Evolutionary conservation across 2,113 vertebrate species (phyloP).

Genomic region (Gymnogyps californianus): DNA sequence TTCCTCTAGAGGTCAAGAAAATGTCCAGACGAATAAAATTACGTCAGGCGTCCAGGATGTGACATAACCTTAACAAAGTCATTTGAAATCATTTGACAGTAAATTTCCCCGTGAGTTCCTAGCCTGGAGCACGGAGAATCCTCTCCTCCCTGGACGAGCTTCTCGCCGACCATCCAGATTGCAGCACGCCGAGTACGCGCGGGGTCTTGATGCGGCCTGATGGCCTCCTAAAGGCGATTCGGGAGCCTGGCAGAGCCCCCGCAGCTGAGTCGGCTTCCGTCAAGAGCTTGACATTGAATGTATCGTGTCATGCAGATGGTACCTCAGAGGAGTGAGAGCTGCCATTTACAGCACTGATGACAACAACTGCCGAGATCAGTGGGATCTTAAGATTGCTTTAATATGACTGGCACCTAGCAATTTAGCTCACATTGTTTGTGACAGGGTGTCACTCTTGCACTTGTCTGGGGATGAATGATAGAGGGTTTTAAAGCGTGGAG

Average conservation of each 20-base stretch:
- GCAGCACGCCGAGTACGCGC: neutral
- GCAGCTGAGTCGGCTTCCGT: conserved; percentile 77
- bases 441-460: conserved; percentile 81
- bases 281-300: conserved; percentile 81
- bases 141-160: conserved; percentile 43
- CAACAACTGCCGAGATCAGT: conserved; percentile 66
- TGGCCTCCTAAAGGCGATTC: conserved; percentile 79
- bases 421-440: conserved; percentile 80
- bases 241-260: conserved; percentile 61
- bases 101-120: conserved; percentile 74
- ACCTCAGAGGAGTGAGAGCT: conserved; percentile 78
- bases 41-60: conserved; percentile 68
- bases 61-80: conserved; percentile 77
- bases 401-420: conserved; percentile 85
- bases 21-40: conserved; percentile 76
- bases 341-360: conserved; percentile 86
- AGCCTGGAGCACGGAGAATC: conserved; percentile 67
- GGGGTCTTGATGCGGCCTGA: conserved; percentile 62
- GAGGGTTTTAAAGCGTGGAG: conserved; percentile 33
- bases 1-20: conserved; percentile 69
- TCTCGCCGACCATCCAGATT: conserved; percentile 59
- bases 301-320: conserved; percentile 79
- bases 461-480: conserved; percentile 75
- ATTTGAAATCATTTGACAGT: conserved; percentile 79
- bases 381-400: conserved; percentile 69